These are phyloP conservation scores for Rana temporaria DNA, from an alignment of 2,113 vertebrate species.

Conservation along the genomic window DNA sequence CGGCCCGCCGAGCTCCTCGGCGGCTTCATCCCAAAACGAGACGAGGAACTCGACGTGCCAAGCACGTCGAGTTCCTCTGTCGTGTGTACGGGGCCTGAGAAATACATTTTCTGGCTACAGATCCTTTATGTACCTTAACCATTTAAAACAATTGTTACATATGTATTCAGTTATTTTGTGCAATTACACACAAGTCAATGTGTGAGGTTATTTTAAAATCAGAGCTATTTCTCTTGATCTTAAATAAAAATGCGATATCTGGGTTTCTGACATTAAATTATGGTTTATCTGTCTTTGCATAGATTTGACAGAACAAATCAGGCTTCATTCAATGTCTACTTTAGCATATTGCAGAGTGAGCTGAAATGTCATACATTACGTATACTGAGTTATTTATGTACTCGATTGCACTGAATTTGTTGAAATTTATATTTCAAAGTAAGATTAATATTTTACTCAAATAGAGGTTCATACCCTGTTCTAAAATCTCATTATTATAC, in stretches of 20 bases:
- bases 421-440: too few species aligned
- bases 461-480: too few species aligned
- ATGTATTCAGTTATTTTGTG: neutral
- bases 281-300: constrained; percentile 1
- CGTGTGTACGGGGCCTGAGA: too few species aligned
- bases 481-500: too few species aligned
- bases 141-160: constrained; percentile 19
- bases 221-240: constrained; percentile 27
- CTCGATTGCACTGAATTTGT: too few species aligned
- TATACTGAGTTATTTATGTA: neutral
- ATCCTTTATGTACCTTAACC: constrained; percentile 4
- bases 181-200: constrained; percentile 1
- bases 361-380: neutral
- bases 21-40: too few species aligned
- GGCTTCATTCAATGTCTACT: neutral
- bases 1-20: too few species aligned
- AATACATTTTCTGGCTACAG: neutral
- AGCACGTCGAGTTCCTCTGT: too few species aligned
- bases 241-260: neutral
- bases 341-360: neutral
- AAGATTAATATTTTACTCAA: too few species aligned
- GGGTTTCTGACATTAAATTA: constrained; percentile 13
- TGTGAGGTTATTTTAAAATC: neutral
- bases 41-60: too few species aligned
- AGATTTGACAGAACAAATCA: constrained; percentile 16